Base-by-base conservation (phyloP, 2,888 invertebrate species). In the Phania funesta region DNA sequence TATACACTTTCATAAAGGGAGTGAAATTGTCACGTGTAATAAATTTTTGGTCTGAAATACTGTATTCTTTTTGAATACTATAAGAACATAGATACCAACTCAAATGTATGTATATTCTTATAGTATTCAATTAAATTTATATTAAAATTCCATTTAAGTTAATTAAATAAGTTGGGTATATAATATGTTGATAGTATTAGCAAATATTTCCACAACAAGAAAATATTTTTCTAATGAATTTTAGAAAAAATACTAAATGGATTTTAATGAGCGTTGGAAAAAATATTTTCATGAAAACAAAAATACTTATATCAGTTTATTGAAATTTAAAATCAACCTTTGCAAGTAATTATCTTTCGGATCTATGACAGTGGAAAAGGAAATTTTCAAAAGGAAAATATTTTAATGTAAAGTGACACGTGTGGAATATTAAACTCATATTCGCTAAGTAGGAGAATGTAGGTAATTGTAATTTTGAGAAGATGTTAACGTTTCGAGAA, bases 91-190 rank as follows among this genome's bases (percentile, higher is more conserved):
- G 4, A 26, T 26, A 26, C 6, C 4, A 5, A 26, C 26, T 5
- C 26, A 26, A 5, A 26, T 26, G 26, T 26, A 26, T 26, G 26
- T 26, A 26, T 6, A 26, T 26, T 26, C 6, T 5, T 26, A 26
- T 26, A 26, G 3, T 26, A 26, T 26, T 26, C 26, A 26, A 26
- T 26, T 26, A 26, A 9, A 11, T 35, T 3, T 7, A 9, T 35
- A 48, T 48, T 46, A 20, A 64, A 64, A 64, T 32, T 20, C 62
- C 38, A 64, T 65, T 50, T 4, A 24, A 18, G 22, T 52, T 7
- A 67, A 52, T 52, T 24, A 13, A 67, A 24, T 24, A 50, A 35
- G 35, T 32, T 20, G 50, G n/a, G 20, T 11, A 35, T 5, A 6
- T 24, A 48, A 16, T 1, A 35, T 9, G 11, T 35, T 35, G 35